Evolutionary conservation across 2,797 vertebrate genomes (phyloP).

Genomic region (Botia kubotai): DNA sequence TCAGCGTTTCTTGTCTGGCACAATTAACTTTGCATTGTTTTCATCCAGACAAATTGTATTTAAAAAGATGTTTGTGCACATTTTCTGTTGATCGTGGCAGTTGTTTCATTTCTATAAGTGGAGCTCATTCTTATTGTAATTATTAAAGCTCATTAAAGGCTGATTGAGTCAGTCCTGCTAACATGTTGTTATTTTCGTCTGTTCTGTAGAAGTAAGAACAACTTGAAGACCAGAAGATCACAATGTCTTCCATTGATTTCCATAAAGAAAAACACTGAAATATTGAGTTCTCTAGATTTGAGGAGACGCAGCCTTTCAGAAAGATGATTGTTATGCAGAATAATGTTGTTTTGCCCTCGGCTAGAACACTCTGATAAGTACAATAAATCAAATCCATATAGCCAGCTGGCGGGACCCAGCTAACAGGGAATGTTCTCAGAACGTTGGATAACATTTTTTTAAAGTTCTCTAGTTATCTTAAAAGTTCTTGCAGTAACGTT

Average conservation of each 20-base stretch:
- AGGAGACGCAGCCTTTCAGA: neutral
- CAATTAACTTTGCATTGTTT: neutral
- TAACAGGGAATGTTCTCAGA: too few species aligned
- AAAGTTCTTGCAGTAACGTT: too few species aligned
- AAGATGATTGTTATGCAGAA: neutral
- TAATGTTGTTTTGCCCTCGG: neutral
- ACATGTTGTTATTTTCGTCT: neutral
- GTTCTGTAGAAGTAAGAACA: neutral
- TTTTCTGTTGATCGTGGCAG: neutral
- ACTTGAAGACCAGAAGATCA: neutral
- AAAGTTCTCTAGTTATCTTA: too few species aligned
- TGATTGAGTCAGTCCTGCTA: neutral
- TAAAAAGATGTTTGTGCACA: neutral
- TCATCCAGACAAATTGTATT: neutral
- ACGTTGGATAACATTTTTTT: too few species aligned
- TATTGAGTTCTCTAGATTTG: too few species aligned
- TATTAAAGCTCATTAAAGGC: conserved; percentile 9
- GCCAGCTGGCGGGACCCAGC: neutral
- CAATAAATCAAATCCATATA: neutral
- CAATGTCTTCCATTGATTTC: neutral
- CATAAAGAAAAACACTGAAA: neutral
- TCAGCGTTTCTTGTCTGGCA: neutral
- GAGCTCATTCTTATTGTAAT: neutral
- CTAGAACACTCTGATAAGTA: neutral
- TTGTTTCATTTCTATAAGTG: neutral